Percentiles rank a stretch among this genome's conserved stretches.
phyloP scores from a whole-genome alignment of 2,888 invertebrate genomes.

The Girardia tigrina region DNA sequence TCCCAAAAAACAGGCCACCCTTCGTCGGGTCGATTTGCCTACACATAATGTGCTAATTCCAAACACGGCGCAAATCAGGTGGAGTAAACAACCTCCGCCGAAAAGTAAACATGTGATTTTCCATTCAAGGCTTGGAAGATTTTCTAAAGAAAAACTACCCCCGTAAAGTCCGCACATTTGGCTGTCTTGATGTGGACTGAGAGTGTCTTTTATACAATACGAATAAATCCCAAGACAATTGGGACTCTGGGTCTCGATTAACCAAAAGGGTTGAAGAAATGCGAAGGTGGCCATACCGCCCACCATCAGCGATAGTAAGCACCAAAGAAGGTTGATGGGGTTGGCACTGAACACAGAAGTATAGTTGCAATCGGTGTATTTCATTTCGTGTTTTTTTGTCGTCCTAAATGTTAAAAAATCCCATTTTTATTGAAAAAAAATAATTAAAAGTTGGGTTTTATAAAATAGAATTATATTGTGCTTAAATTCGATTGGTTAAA shows the following conservation, averaged over 20 bases:
- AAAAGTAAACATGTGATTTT: conserved; percentile 45
- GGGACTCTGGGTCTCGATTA: conserved; percentile 28
- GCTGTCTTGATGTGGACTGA: not conserved
- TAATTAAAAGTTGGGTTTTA: no score
- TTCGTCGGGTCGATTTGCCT: conserved; percentile 40
- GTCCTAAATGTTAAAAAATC: no score
- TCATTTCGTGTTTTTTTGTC: no score
- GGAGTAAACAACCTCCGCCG: conserved; percentile 45
- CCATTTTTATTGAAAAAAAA: no score
- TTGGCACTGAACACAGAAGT: not conserved
- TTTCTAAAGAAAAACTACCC: conserved; percentile 41
- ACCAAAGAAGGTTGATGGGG: conserved; percentile 40
- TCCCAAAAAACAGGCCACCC: conserved; percentile 41
- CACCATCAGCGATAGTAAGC: conserved; percentile 40
- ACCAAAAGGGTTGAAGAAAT: conserved; percentile 43
- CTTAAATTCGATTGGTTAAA: no score
- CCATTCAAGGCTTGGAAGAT: conserved; percentile 44
- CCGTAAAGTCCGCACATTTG: conserved; percentile 42
- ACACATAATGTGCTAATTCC: conserved; percentile 42
- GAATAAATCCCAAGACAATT: conserved; percentile 36
- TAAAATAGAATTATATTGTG: no score
- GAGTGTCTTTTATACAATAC: conserved; percentile 31
- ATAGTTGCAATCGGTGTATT: no score
- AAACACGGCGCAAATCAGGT: conserved; percentile 42
- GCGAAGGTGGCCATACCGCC: conserved; percentile 40